phyloP scores from a whole-genome alignment of 92 coral and sea anemone genomes.

The Epizoanthus ramosus region DNA sequence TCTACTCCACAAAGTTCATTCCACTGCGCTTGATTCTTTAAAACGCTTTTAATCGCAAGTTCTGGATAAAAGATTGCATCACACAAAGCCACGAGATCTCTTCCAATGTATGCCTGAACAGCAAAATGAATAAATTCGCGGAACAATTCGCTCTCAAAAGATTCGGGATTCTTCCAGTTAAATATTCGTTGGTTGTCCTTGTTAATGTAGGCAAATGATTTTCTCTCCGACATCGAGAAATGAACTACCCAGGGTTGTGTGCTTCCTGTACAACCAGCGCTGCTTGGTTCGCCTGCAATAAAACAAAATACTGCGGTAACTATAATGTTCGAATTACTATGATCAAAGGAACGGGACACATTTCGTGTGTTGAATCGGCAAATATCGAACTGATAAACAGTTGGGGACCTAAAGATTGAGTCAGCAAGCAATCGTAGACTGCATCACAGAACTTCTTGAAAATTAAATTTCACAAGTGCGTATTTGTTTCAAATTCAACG shows the following conservation, averaged over 20 bases:
- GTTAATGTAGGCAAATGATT: background rate
- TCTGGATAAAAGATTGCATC: constrained; percentile 22
- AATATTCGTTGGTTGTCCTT: background rate
- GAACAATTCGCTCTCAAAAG: background rate
- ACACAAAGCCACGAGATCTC: constrained; percentile 37
- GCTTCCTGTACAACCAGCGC: too few species aligned
- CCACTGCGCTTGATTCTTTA: constrained; percentile 1
- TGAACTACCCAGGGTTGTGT: constrained; percentile 13
- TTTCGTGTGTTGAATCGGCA: too few species aligned
- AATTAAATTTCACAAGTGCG: too few species aligned
- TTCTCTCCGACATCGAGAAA: background rate
- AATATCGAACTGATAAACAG: too few species aligned
- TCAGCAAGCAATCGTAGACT: too few species aligned
- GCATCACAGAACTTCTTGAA: too few species aligned
- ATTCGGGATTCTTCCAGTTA: background rate
- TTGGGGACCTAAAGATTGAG: too few species aligned
- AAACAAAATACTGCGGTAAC: too few species aligned
- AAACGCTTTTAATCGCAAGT: background rate
- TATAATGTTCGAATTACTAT: too few species aligned
- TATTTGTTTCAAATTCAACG: too few species aligned
- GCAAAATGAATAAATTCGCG: constrained; percentile 24
- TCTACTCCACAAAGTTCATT: constrained; percentile 25
- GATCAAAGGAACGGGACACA: too few species aligned
- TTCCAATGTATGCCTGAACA: constrained; percentile 35
- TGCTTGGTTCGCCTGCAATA: too few species aligned